Evolutionary conservation across 2,113 vertebrate species (phyloP), one percentile per base, ranked within the genome.

Genomic region (Sula dactylatra): DNA sequence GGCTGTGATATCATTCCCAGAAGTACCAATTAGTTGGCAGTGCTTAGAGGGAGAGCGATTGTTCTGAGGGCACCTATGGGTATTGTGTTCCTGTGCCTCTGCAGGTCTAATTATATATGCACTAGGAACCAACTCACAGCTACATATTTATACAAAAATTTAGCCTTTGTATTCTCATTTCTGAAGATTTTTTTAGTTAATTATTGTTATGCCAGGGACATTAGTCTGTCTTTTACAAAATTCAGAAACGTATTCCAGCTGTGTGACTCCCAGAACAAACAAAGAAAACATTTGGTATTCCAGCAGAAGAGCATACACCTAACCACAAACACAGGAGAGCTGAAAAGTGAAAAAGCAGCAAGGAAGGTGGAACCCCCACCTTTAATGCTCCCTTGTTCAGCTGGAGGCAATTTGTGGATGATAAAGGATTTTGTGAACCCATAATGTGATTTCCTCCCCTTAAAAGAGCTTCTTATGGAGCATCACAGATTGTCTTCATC

Each of bases 11-110:
- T 76, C 91, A 15, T 91, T 96, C 97, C 97, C 97, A 96, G 74
- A 95, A 96, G 97, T 96, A 84, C 91, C 97, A 97, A 97, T 98
- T 98, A 98, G 95, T 29, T 93, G 92, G 64, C 89, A 82, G 82
- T 90, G 90, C 95, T 97, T 91, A 86, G 95, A 96, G 94, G 86
- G 80, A 92, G 91, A 96, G 71, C 17, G 45, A 96, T 98, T 96
- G 88, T 96, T 97, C 87, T 91, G 93, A 86, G 91, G 82, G 97
- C 74, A 97, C 90, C 95, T 80, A 14, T 83, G 94, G 96, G 95
- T 83, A 96, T 94, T 95, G 71, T 79, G 67, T 86, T 97, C 78
- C 93, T 94, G 49, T 4, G 49, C 88, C 58, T 94, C 81, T 0
- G 1, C 88, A 84, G 82, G 80, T 93, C 95, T 97, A 96, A 97